These are phyloP conservation scores for Orthosia gothica DNA, from an alignment of 2,888 invertebrate genomes.

Conservation along the genomic window DNA sequence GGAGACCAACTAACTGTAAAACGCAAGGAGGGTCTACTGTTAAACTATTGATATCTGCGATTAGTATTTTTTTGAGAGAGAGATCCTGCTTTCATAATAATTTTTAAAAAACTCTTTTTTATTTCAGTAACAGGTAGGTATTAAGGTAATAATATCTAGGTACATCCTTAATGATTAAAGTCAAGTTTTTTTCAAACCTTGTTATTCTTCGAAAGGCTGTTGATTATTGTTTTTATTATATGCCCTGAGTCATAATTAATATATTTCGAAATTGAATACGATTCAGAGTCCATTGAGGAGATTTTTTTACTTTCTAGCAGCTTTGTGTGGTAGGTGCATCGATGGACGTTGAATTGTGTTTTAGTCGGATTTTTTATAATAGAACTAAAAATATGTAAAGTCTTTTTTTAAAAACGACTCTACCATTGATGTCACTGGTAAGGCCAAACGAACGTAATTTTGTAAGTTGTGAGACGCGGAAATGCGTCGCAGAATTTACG, in stretches of 20 bases:
- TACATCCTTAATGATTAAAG: no score
- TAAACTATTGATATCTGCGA: no score
- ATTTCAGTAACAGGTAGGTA: conserved; percentile 21
- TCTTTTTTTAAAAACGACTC: neutral
- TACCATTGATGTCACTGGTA: neutral
- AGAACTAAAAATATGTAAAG: neutral
- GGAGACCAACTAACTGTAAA: neutral
- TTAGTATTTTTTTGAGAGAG: no score
- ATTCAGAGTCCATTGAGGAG: conserved; percentile 7
- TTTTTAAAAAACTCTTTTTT: neutral
- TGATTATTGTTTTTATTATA: neutral
- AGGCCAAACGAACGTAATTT: no score
- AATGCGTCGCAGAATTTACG: no score
- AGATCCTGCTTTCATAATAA: neutral
- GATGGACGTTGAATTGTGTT: conserved; percentile 6
- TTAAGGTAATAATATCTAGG: neutral
- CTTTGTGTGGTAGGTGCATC: conserved; percentile 12
- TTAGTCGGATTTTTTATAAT: no score
- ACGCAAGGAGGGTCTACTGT: neutral
- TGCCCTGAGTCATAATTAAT: no score
- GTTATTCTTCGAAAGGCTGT: neutral
- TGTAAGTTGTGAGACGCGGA: no score
- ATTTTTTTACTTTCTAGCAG: conserved; percentile 2
- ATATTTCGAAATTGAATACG: neutral
- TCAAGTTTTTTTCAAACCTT: neutral